Base-by-base conservation (phyloP, 2,888 invertebrate genomes). In the Colostygia pectinataria region DNA sequence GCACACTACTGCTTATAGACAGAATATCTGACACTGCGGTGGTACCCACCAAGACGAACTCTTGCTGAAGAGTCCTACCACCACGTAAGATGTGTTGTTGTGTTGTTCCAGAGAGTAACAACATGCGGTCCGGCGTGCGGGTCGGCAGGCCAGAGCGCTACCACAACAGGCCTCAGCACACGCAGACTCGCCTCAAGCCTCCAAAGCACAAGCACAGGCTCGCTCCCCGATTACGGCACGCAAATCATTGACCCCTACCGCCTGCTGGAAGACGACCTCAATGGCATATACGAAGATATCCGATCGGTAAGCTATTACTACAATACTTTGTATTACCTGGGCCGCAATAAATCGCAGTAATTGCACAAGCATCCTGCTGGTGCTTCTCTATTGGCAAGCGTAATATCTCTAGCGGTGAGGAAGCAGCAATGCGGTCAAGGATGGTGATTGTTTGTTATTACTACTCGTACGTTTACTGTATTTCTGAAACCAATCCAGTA, bases 271-370 rank as follows among this genome's bases (percentile, higher is more conserved):
- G 95, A 96, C 69, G 97, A 98, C 79, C 93, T 98, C 57, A 95
- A 95, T 77, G 94, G 95, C 67, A 93, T 98, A 68, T 97, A 96
- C 78, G 93, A 94, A 68, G 95, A 97, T 77, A 96, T 98, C 77
- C 92, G 95, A 93, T 92, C 94, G 91, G 97, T 97, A 84, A 80
- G 83, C 44, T 18, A 34, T 24, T 8, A 18, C 29, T 3, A 15
- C 23, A 29, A 40, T n/a, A n/a, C n/a, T n/a, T n/a, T n/a, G n/a
- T n/a, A n/a, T n/a, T n/a, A n/a, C n/a, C n/a, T n/a, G n/a, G n/a
- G n/a, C n/a, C n/a, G 29, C 31, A 24, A 31, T 40, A 13, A 23
- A 31, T 40, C 31, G 29, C 31, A 31, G 31, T 46, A 37, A 18
- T 53, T 48, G 25, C 12, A 37, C 15, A 27, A 1, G 15, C 28